Evolutionary conservation across 53 echinoderm and acorn worm species (phyloP), one percentile per base, ranked within the genome.

Genomic region (Actinopyga echinites): DNA sequence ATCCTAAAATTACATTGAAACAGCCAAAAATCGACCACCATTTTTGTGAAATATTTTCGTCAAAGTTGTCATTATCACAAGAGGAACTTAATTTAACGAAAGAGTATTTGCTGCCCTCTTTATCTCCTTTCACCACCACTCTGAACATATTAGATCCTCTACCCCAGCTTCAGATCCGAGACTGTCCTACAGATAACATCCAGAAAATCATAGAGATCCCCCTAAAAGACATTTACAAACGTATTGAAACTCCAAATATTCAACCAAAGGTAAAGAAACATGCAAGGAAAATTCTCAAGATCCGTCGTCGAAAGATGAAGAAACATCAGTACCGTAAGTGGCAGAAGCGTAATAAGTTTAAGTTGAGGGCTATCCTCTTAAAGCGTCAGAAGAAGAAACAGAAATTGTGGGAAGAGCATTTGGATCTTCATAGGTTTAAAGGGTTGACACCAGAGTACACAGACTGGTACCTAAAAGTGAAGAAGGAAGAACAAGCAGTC

Each of bases 261-360:
- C 60, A 42, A 9, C 36, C 36, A 19, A 62, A 32, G 3, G 42
- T 42, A 43, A 29, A 80, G 42, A 80, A 80, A 61, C 42, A 62
- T 22, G 63, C 60, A 26, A 60, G 43, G 26, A 22, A 31, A 61
- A 80, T 80, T 37, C 35, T 62, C 22, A 61, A 80, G 60, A 61
- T 80, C 40, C 60, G 60, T 22, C 63, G 63, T 7, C 33, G 35
- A 5, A 80, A 80, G 62, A 80, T 61, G 81, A 80, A 80, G 34
- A 80, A 80, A 62, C 60, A 80, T 1, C 36, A 80, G 62, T 61
- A 80, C 13, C 23, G 13, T 7, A 80, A 80, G 59, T 61, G 63
- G 81, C 58, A 80, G 81, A 80, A 80, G 81, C 35, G 63, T 59
- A 80, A 80, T 20, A 80, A 80, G 34, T 61, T 61, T 37, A 80